phyloP scores from a whole-genome alignment of 2,797 vertebrate species.

The Lemur catta region DNA sequence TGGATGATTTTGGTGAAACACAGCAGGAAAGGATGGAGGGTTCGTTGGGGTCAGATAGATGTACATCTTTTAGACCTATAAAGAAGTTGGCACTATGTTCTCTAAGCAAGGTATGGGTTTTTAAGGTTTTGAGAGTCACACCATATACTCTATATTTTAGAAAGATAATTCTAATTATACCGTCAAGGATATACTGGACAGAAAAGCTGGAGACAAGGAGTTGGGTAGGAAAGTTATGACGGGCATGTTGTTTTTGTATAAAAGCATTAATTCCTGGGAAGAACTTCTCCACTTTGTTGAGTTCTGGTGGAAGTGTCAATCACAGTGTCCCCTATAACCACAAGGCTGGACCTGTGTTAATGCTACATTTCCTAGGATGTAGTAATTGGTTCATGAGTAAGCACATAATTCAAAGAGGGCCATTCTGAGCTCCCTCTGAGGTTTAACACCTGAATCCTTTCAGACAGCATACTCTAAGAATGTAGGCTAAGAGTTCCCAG shows the following conservation, averaged over 20 bases:
- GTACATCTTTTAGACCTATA: not conserved
- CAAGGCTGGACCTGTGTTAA: not conserved
- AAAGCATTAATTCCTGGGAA: not conserved
- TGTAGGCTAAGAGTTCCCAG: not conserved
- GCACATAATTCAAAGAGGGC: not conserved
- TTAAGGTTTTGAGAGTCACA: not conserved
- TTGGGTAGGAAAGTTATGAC: not conserved
- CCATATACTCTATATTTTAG: not conserved
- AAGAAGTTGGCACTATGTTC: not conserved
- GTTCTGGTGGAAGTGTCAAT: not conserved
- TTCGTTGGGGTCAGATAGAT: not conserved
- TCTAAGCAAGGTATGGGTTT: not conserved
- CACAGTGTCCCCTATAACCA: not conserved
- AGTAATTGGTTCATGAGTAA: not conserved
- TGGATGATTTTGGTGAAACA: not conserved
- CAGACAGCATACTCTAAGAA: not conserved
- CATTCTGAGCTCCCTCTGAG: not conserved
- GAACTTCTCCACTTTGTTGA: not conserved
- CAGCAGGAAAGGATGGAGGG: not conserved
- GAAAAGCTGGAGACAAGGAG: not conserved
- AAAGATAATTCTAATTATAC: constrained; percentile 1
- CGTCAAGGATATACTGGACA: not conserved
- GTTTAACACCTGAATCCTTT: not conserved
- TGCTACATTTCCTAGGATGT: not conserved
- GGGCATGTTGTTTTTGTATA: not conserved